Conservation (phyloP, 2,797 vertebrate genomes). For the Molossus alvarezi region DNA sequence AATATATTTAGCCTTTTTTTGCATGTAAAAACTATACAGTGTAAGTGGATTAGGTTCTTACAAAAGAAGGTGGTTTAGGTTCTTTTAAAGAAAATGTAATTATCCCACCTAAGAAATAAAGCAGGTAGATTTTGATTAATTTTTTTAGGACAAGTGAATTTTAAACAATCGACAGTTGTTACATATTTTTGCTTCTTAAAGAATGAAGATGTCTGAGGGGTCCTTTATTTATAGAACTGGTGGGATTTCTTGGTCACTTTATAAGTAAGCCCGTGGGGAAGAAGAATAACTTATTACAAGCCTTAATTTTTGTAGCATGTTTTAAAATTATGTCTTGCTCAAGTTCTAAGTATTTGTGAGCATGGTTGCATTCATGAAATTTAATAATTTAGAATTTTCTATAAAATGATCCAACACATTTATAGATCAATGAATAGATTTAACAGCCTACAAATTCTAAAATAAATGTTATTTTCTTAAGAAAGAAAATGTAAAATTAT, state of each 20-base stretch:
- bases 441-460: constrained; percentile 35
- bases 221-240: background rate
- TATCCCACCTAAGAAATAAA: background rate
- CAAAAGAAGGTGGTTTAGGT: background rate
- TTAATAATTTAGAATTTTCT: constrained; percentile 38
- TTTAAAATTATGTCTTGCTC: background rate
- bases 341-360: background rate
- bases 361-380: background rate
- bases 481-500: constrained; percentile 38
- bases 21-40: constrained; percentile 6
- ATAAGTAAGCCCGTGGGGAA: constrained; percentile 36
- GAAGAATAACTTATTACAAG: background rate
- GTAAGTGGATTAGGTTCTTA: constrained; percentile 44
- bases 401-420: background rate
- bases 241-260: background rate
- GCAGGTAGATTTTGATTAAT: constrained; percentile 13
- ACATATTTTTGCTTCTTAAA: constrained; percentile 17
- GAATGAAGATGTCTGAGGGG: background rate
- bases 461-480: constrained; percentile 59
- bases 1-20: constrained; percentile 22
- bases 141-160: constrained; percentile 54
- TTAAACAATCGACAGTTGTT: background rate
- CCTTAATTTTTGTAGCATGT: constrained; percentile 31
- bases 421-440: constrained; percentile 15
- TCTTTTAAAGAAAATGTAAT: constrained; percentile 45